Evolutionary conservation across 1,140 invertebrate species (phyloP).

Genomic region (Riptortus pedestris): DNA sequence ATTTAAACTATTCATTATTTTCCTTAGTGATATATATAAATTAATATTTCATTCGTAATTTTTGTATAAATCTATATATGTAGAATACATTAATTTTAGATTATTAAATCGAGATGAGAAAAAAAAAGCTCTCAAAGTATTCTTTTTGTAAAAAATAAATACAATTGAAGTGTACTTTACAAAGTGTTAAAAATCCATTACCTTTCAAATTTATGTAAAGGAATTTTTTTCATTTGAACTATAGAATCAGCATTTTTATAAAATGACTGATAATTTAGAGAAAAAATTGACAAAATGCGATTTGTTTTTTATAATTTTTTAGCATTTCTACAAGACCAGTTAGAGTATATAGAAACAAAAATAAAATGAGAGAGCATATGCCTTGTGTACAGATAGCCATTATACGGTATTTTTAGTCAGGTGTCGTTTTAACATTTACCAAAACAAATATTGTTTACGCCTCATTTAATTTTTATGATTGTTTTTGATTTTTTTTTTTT

Average conservation of each 20-base stretch:
- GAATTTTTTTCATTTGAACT: background rate
- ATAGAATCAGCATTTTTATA: background rate
- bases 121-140: background rate
- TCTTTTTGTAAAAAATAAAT: background rate
- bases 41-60: slow-evolving; percentile 10
- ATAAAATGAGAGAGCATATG: slow-evolving; percentile 4
- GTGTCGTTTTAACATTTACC: no score
- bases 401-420: slow-evolving; percentile 3
- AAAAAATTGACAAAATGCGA: background rate
- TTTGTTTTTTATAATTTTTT: background rate
- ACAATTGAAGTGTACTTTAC: background rate
- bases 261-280: background rate
- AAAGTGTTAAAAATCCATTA: background rate
- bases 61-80: slow-evolving; percentile 13
- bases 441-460: no score
- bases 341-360: background rate
- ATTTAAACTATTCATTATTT: slow-evolving; percentile 13
- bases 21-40: slow-evolving; percentile 12
- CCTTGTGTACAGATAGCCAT: slow-evolving; percentile 5
- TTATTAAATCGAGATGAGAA: background rate
- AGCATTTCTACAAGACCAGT: background rate
- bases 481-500: background rate
- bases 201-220: background rate
- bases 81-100: slow-evolving; percentile 7
- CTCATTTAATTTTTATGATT: background rate